A percentile compares a stretch with the other conserved stretches of the same genome.
phyloP scores from a whole-genome alignment of 2,797 vertebrate species.

The Hypotaenidia philippensis region DNA sequence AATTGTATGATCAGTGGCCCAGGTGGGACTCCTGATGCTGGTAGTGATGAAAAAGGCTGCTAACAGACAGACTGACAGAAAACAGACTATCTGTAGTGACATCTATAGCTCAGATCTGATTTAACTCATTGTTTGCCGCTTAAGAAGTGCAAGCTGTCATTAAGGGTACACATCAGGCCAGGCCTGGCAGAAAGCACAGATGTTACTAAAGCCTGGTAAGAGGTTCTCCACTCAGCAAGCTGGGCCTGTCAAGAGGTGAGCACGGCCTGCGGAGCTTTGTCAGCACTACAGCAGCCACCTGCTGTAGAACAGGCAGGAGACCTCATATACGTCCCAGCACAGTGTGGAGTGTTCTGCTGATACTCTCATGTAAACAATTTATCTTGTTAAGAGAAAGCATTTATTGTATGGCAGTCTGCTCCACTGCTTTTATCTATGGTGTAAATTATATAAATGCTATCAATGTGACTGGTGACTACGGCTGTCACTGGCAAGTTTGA shows the following conservation, averaged over 20 bases:
- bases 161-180: neutral
- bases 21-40: neutral
- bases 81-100: neutral
- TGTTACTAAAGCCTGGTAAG: neutral
- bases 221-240: neutral
- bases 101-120: neutral
- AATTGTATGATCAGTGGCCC: neutral
- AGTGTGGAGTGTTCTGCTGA: neutral
- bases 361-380: neutral
- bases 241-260: neutral
- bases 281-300: neutral
- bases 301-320: neutral
- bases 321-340: neutral
- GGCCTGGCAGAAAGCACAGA: neutral
- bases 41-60: neutral
- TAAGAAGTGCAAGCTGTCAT: neutral
- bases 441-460: neutral
- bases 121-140: neutral
- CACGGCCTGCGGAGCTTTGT: rapidly evolving
- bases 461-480: neutral
- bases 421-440: neutral
- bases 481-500: neutral
- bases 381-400: neutral
- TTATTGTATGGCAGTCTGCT: neutral
- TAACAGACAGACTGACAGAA: neutral